Percentiles rank a stretch among this genome's conserved stretches.
Conservation (phyloP, 2,113 vertebrate species). For the Oreochromis aureus region DNA sequence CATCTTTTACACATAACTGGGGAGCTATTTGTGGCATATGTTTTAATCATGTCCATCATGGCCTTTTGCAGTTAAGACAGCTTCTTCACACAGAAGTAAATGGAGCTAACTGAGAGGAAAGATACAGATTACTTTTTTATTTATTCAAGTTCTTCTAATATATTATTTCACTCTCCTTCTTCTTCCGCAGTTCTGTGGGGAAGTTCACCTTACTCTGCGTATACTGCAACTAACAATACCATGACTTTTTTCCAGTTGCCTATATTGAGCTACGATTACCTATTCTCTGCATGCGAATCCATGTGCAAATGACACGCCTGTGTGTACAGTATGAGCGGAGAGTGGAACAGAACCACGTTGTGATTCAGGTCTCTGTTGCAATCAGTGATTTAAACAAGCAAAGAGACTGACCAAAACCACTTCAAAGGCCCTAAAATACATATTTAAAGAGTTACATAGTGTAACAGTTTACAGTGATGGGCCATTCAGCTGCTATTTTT, state of each 20-base stretch:
- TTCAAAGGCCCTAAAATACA: constrained; percentile 19
- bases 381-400: constrained; percentile 35
- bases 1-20: neutral
- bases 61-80: neutral
- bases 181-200: neutral
- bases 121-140: neutral
- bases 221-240: neutral
- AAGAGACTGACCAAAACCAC: constrained; percentile 26
- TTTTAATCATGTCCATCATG: neutral
- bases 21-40: neutral
- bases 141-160: neutral
- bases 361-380: constrained; percentile 7
- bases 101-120: neutral
- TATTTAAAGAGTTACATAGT: constrained; percentile 18
- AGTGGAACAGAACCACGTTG: neutral
- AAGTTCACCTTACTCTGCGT: neutral
- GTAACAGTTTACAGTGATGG: neutral
- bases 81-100: neutral
- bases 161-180: neutral
- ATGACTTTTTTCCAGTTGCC: neutral
- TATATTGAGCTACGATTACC: neutral
- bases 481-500: constrained; percentile 40
- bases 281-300: neutral
- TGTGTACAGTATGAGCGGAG: neutral
- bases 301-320: neutral